Base-by-base conservation (phyloP, 2,797 vertebrate species). In the Hipposideros larvatus region DNA sequence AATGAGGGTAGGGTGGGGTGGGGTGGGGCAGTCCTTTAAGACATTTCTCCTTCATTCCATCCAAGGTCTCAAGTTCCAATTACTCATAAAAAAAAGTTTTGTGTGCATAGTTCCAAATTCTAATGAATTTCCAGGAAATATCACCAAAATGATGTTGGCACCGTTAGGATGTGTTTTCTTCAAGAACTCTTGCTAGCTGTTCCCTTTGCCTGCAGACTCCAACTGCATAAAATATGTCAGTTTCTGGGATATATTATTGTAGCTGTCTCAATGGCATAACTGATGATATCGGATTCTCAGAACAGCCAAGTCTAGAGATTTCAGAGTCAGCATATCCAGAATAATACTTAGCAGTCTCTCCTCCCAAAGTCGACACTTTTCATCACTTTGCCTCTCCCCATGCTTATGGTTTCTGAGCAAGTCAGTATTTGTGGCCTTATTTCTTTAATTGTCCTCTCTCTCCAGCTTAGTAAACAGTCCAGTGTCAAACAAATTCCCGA, bases 61-160 rank as follows among this genome's bases (percentile, higher is more conserved):
- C 74, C 66, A 63, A n/a, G 18, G 22, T 31, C 48, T 91, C 37
- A 11, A 79, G 22, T 96, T 97, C 86, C 51, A 96, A 59, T 74
- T 66, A 48, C 70, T 83, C 91, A 63, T 96, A 87, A 93, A 96
- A 94, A 31, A 71, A 66, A 79, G 94, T 92, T 85, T 21, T 82
- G 65, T 93, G 80, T 90, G 11, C 93, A 61, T 4, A 46, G 90
- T 92, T 93, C 82, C 94, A 96, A 94, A 96, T 95, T 95, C 80
- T 55, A 82, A 93, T 79, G 46, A 90, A 31, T 94, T 97, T 75
- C 91, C 86, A 97, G 89, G 96, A 97, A 90, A 90, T 87, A 28
- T 74, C 90, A 97, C 43, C 90, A 70, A 87, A 90, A 94, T 24
- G 88, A 65, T 59, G 11, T 73, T 96, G 95, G 96, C 78, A 28